These are phyloP conservation scores for Stegastes partitus DNA, from an alignment of 2,113 vertebrate species.

Conservation along the genomic window DNA sequence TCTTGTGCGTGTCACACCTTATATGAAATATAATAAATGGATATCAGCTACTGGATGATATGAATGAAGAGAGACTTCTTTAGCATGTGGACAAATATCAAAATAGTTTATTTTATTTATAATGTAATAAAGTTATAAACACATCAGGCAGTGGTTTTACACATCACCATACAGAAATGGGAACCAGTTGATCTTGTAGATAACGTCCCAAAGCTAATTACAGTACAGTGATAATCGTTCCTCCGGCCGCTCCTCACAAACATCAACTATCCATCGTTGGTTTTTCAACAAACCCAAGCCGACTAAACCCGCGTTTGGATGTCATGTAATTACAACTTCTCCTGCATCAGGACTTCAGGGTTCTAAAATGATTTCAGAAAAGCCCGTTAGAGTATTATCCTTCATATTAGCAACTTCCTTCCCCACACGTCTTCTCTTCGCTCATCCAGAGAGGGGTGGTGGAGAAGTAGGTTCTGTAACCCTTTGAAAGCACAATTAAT, in stretches of 20 bases:
- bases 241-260: not conserved
- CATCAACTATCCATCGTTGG: slow-evolving; percentile 41
- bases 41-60: too few relatives aligned
- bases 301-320: slow-evolving; percentile 57
- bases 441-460: too few relatives aligned
- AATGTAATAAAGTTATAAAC: slow-evolving; percentile 87
- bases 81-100: slow-evolving; percentile 75
- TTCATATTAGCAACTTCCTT: slow-evolving; percentile 10
- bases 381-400: not conserved
- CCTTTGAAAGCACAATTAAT: too few relatives aligned
- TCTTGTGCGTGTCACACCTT: too few relatives aligned
- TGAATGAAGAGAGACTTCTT: slow-evolving; percentile 30
- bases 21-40: too few relatives aligned
- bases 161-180: slow-evolving; percentile 78
- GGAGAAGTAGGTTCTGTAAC: not conserved
- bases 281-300: slow-evolving; percentile 80
- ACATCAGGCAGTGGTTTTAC: slow-evolving; percentile 86
- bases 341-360: slow-evolving; percentile 3
- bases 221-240: slow-evolving; percentile 73
- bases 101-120: slow-evolving; percentile 88
- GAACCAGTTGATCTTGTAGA: slow-evolving; percentile 54
- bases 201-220: slow-evolving; percentile 64
- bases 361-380: slow-evolving; percentile 23
- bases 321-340: slow-evolving; percentile 40
- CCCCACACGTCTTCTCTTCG: too few relatives aligned